Conservation (phyloP, 1,140 invertebrate species). For the Trialeurodes vaporariorum region DNA sequence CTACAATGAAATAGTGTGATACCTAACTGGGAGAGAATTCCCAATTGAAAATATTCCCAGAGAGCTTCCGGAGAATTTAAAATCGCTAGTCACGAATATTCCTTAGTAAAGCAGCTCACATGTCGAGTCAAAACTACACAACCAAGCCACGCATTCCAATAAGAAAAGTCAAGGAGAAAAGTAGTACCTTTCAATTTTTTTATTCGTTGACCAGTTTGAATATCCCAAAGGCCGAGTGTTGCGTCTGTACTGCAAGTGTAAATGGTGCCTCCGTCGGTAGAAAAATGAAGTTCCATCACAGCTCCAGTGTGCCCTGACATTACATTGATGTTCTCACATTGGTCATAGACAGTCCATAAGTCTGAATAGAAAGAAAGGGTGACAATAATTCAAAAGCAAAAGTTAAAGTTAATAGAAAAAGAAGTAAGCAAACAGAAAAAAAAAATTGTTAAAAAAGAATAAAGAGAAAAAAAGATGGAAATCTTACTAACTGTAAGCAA, state of each 20-base stretch:
- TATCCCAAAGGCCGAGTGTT: slow-evolving; percentile 91
- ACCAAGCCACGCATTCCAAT: too few relatives aligned
- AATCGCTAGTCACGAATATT: too few relatives aligned
- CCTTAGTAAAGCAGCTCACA: too few relatives aligned
- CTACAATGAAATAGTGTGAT: slow-evolving; percentile 7
- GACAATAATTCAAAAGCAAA: neutral
- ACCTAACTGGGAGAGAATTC: too few relatives aligned
- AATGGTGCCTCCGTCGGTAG: slow-evolving; percentile 81
- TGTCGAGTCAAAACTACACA: too few relatives aligned
- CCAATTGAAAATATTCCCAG: too few relatives aligned
- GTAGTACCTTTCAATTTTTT: slow-evolving; percentile 71
- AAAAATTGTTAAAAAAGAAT: neutral
- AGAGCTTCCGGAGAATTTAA: too few relatives aligned
- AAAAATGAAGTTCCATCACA: slow-evolving; percentile 90
- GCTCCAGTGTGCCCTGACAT: slow-evolving; percentile 93
- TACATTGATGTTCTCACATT: slow-evolving; percentile 92
- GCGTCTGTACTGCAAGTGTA: slow-evolving; percentile 91
- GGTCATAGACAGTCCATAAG: slow-evolving; percentile 95
- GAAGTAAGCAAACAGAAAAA: neutral
- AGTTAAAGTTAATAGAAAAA: neutral
- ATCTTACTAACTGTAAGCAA: neutral
- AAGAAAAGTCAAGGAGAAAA: too few relatives aligned
- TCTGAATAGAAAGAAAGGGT: slow-evolving; percentile 45
- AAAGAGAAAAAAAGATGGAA: neutral
- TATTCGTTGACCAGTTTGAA: slow-evolving; percentile 69